Percentiles rank a stretch among this genome's conserved stretches.
These are phyloP conservation scores for Megaceryle maxima DNA, from an alignment of 2,113 vertebrate species.

Conservation along the genomic window DNA sequence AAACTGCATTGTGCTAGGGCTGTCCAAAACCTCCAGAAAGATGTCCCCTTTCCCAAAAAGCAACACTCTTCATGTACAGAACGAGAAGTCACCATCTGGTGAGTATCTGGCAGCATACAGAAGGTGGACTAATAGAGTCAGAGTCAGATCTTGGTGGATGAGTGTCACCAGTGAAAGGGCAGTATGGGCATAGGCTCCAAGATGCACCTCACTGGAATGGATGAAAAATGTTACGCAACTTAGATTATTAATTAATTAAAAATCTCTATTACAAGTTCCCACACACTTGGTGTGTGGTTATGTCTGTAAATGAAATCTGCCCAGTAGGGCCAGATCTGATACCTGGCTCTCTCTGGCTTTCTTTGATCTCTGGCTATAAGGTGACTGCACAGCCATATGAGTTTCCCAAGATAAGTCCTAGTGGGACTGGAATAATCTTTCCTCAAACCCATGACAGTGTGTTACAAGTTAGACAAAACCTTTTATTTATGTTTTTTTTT, in stretches of 20 bases:
- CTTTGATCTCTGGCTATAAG: not conserved
- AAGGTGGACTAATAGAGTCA: not conserved
- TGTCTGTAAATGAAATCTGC: not conserved
- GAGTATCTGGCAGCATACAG: not conserved
- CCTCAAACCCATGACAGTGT: not conserved
- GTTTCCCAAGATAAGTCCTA: not conserved
- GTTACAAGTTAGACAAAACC: not conserved
- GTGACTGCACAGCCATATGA: not conserved
- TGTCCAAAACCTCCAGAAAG: not conserved
- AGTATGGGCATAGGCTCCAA: not conserved
- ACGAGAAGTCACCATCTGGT: not conserved
- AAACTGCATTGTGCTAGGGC: not conserved
- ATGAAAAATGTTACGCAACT: not conserved
- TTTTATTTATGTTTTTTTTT: not conserved
- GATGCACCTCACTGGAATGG: not conserved
- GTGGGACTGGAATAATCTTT: not conserved
- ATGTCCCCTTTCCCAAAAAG: not conserved
- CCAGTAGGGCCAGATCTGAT: not conserved
- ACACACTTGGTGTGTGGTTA: not conserved
- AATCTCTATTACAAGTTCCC: not conserved
- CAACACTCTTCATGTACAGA: not conserved
- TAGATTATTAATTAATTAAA: not conserved
- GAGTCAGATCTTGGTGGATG: not conserved
- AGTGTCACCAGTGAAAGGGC: not conserved
- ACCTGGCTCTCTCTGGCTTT: not conserved